Base-by-base conservation (phyloP, 2,113 vertebrate species). In the Hymenochirus boettgeri region DNA sequence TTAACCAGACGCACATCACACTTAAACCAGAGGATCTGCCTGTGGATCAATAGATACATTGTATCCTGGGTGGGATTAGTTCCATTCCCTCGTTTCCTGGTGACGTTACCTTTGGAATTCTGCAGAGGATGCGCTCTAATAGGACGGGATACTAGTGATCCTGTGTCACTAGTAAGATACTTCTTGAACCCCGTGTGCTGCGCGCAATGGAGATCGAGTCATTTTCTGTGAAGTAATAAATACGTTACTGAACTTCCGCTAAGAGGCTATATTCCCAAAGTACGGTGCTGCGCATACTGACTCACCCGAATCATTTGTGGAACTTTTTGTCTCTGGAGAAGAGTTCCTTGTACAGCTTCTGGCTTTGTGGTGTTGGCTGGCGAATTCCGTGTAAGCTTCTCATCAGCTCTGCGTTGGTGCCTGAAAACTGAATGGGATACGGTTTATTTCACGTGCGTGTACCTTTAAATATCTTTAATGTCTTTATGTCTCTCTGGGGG, bases 101-200 rank as follows among this genome's bases (percentile, higher is more conserved):
- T 11, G 2, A 11, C 2, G 7, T 33, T 47, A 95, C 94, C 93
- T 5, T 86, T 91, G 69, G 90, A 92, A 69, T 96, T 91, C 58
- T 93, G 90, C 64, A 92, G 62, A 92, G 82, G 74, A 97, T 95
- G 19, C 93, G 86, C 72, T 85, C 87, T 22, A 97, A 76, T 24
- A 97, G 92, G 48, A 94, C 93, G 0, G 93, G 95, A 73, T 97
- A 97, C 76, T 97, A 96, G 79, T 96, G 94, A 33, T 93, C 83
- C 74, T 97, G 95, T 0, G 93, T 97, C 73, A 97, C 92, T 76
- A 97, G 81, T 55, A 97, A 72, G 74, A 94, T 94, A 79, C 95
- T 69, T 97, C 93, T 37, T 91, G 95, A 23, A 94, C 83, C 0
- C 95, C 95, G 2, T 96, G 91, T n/a, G 93, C 84, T 51, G 93